These are phyloP conservation scores for Cotesia typhae DNA, from an alignment of 1,140 invertebrate genomes.

Conservation along the genomic window DNA sequence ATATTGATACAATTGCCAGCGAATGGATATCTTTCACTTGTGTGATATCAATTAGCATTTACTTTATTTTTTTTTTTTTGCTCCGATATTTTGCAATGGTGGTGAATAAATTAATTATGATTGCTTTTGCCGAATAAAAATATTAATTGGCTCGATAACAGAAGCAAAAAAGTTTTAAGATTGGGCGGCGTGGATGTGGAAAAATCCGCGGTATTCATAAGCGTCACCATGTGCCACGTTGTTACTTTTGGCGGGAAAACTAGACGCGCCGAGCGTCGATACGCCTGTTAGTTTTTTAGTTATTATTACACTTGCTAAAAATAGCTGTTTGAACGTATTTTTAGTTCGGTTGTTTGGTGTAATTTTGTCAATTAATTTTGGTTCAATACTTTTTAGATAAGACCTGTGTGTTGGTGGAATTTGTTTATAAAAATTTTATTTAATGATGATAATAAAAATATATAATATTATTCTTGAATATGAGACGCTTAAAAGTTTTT, in stretches of 20 bases:
- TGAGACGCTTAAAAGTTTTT: no score
- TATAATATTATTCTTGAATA: no score
- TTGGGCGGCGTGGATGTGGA: not conserved
- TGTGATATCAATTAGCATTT: not conserved
- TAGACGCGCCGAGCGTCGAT: constrained; percentile 35
- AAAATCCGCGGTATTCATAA: not conserved
- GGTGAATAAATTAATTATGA: constrained; percentile 17
- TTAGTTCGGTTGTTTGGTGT: no score
- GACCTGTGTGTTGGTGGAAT: no score
- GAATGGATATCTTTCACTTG: not conserved
- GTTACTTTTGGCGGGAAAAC: constrained; percentile 58
- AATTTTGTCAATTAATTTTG: no score
- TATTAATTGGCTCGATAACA: constrained; percentile 31
- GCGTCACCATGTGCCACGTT: constrained; percentile 24
- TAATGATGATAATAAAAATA: no score
- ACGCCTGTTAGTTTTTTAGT: not conserved
- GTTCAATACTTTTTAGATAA: no score
- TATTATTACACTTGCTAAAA: not conserved
- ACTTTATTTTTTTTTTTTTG: constrained; percentile 13
- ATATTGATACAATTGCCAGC: no score
- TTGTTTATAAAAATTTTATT: no score
- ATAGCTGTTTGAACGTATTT: not conserved
- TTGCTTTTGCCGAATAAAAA: constrained; percentile 30
- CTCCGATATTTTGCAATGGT: not conserved
- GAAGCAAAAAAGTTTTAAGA: constrained; percentile 24